phyloP scores from a whole-genome alignment of 2,797 vertebrate species.

The Lacerta agilis region DNA sequence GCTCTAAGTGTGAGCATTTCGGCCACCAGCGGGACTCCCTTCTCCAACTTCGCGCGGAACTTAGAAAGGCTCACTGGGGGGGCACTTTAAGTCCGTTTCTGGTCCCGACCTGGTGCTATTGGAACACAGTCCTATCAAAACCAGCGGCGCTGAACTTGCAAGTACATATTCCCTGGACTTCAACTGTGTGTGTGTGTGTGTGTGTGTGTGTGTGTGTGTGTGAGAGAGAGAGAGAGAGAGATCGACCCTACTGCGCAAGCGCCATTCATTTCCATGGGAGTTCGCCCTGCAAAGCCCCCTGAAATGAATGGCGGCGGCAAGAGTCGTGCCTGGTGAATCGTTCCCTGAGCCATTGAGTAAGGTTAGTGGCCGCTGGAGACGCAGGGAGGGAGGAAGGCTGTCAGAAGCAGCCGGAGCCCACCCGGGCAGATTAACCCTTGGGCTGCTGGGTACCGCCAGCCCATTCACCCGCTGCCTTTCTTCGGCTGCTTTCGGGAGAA shows the following conservation, averaged over 20 bases:
- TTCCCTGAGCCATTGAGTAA: not conserved
- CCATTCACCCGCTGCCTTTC: not conserved
- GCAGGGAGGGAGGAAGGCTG: not conserved
- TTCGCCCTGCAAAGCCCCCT: not conserved
- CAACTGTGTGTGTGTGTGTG: too few relatives aligned
- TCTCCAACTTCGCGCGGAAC: not conserved
- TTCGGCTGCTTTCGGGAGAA: not conserved
- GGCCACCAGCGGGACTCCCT: not conserved
- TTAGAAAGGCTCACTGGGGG: not conserved
- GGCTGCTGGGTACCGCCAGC: not conserved
- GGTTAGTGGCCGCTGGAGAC: not conserved
- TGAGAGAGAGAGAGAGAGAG: too few relatives aligned
- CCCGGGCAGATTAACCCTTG: not conserved
- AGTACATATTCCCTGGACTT: not conserved
- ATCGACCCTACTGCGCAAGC: not conserved
- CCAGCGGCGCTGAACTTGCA: not conserved
- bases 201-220: too few relatives aligned
- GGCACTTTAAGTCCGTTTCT: not conserved
- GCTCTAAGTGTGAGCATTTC: not conserved
- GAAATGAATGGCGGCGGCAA: not conserved
- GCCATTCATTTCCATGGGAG: not conserved
- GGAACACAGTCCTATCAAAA: too few relatives aligned
- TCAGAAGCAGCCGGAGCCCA: not conserved
- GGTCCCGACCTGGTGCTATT: not conserved
- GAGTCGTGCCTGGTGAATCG: not conserved